A percentile compares a stretch with the other conserved stretches of the same genome.
phyloP scores from a whole-genome alignment of 1,140 invertebrate genomes.

The Drosophila littoralis region DNA sequence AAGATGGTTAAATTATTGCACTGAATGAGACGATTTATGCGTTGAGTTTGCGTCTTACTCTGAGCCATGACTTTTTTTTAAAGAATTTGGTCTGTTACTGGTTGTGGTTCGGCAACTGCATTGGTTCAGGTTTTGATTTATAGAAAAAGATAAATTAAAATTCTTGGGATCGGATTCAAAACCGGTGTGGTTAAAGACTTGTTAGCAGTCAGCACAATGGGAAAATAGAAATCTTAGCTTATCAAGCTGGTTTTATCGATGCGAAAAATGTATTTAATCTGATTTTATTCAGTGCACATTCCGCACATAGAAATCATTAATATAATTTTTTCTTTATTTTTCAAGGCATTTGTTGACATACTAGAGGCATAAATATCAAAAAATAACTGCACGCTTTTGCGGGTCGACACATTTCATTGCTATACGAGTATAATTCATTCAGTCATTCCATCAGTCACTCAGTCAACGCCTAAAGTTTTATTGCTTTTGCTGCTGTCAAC shows the following conservation, averaged over 20 bases:
- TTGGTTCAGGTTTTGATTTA: too few relatives aligned
- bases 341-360: constrained; percentile 58
- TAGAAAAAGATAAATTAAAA: too few relatives aligned
- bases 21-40: too few relatives aligned
- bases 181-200: too few relatives aligned
- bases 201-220: too few relatives aligned
- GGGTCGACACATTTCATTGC: constrained; percentile 72
- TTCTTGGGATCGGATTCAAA: too few relatives aligned
- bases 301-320: constrained; percentile 57
- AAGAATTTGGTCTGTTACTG: too few relatives aligned
- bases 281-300: constrained; percentile 17
- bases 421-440: constrained; percentile 39
- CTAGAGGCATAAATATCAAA: constrained; percentile 54
- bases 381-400: constrained; percentile 60
- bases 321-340: constrained; percentile 54
- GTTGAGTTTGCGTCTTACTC: too few relatives aligned
- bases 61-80: too few relatives aligned
- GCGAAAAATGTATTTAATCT: constrained; percentile 12
- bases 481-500: constrained; percentile 81
- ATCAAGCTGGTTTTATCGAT: background rate
- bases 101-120: too few relatives aligned
- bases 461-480: constrained; percentile 81
- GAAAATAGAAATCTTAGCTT: background rate
- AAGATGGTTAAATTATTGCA: too few relatives aligned
- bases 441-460: constrained; percentile 53